Evolutionary conservation across 2,888 invertebrate genomes (phyloP).

Genomic region (Steinernema carpocapsae): DNA sequence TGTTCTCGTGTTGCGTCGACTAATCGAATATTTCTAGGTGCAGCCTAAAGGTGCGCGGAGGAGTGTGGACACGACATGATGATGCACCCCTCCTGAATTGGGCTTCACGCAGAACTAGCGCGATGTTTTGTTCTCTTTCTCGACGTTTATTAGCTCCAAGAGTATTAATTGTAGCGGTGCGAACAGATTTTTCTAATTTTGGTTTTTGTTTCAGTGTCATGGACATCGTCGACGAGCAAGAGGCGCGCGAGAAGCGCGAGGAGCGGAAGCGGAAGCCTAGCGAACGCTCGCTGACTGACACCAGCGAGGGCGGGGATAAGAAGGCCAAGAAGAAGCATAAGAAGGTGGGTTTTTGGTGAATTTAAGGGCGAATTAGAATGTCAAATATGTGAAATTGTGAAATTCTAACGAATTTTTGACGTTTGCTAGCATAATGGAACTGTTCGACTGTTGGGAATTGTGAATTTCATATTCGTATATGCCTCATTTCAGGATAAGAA

Average conservation of each 20-base stretch:
- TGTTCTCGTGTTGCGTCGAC: neutral
- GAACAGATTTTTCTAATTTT: neutral
- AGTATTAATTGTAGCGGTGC: neutral
- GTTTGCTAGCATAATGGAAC: neutral
- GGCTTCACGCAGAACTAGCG: conserved; percentile 2
- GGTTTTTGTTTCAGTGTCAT: neutral
- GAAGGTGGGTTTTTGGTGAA: neutral
- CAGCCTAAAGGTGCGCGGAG: neutral
- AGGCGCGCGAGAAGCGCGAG: conserved; percentile 15
- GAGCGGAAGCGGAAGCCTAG: conserved; percentile 12
- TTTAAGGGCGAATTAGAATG: neutral
- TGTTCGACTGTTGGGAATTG: neutral
- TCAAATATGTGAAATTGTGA: neutral
- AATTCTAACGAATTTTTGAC: neutral
- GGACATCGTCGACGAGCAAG: neutral
- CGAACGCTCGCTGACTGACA: neutral
- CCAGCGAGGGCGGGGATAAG: conserved; percentile 1
- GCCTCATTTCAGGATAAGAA: conserved; percentile 4
- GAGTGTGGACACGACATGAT: conserved; percentile 19
- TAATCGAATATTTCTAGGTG: conserved; percentile 2
- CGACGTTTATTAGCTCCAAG: neutral
- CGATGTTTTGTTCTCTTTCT: neutral
- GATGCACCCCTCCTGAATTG: conserved; percentile 19
- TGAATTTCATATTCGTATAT: neutral
- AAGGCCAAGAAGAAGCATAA: conserved; percentile 13